Conservation (phyloP, 1,140 invertebrate species). For the Archegozetes longisetosus region DNA sequence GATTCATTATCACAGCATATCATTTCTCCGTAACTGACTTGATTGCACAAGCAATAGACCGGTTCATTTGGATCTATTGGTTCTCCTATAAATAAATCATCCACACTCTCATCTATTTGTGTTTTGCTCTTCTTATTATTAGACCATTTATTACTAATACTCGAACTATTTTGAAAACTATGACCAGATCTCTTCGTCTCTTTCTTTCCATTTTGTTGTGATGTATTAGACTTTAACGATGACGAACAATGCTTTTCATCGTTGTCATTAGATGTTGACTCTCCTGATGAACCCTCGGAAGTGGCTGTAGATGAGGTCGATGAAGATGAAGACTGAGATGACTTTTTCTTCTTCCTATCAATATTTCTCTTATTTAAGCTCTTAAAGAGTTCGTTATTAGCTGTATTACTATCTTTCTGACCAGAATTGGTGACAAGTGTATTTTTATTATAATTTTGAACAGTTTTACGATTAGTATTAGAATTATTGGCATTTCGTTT, state of each 20-base stretch:
- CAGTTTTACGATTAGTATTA: neutral
- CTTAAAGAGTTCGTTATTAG: neutral
- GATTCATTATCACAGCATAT: conserved; percentile 40
- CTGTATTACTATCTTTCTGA: neutral
- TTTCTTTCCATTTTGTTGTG: neutral
- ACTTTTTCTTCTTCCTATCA: too few relatives aligned
- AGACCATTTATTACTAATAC: too few relatives aligned
- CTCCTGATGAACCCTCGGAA: too few relatives aligned
- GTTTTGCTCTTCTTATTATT: neutral
- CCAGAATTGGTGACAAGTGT: neutral
- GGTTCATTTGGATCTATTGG: conserved; percentile 88
- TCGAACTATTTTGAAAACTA: neutral
- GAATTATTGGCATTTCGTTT: neutral
- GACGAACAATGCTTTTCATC: neutral
- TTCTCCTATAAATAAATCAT: conserved; percentile 32
- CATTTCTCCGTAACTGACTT: conserved; percentile 41
- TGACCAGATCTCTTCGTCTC: neutral
- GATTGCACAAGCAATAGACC: conserved; percentile 83
- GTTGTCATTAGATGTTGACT: neutral
- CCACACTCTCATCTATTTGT: neutral
- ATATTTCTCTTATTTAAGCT: neutral
- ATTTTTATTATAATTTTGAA: too few relatives aligned
- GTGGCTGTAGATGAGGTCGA: neutral
- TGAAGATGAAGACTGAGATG: neutral
- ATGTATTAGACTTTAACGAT: neutral